Percentiles rank a stretch among this genome's conserved stretches.
phyloP scores from a whole-genome alignment of 2,888 invertebrate genomes.

The Volucella inanis region DNA sequence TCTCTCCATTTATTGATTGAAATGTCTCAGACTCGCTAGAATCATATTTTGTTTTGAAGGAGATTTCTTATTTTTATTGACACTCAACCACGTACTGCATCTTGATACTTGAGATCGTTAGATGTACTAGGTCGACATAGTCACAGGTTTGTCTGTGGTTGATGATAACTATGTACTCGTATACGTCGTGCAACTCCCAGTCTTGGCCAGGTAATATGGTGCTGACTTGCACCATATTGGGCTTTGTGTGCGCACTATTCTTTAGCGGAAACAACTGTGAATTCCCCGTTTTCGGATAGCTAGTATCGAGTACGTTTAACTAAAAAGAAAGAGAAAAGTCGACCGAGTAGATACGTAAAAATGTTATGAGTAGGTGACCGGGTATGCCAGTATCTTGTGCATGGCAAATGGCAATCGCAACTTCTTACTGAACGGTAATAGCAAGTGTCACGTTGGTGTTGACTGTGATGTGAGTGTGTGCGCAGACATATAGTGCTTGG shows the following conservation, averaged over 20 bases:
- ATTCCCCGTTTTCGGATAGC: conserved; percentile 58
- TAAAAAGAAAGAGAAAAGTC: conserved; percentile 25
- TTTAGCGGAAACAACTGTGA: conserved; percentile 63
- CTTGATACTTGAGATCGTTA: conserved; percentile 24
- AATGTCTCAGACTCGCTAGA: conserved; percentile 8
- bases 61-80: conserved; percentile 8
- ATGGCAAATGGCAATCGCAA: conserved; percentile 25
- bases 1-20: neutral
- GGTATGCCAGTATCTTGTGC: conserved; percentile 28
- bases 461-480: neutral
- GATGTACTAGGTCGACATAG: conserved; percentile 16
- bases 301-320: neutral
- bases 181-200: neutral
- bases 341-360: conserved; percentile 41
- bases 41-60: conserved; percentile 32
- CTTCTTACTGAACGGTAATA: conserved; percentile 50
- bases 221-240: conserved; percentile 55
- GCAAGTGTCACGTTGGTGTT: conserved; percentile 49
- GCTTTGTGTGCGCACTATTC: conserved; percentile 32
- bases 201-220: conserved; percentile 34
- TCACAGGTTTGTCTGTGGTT: conserved; percentile 36
- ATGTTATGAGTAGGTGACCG: conserved; percentile 70
- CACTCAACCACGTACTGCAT: neutral
- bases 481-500: conserved; percentile 32
- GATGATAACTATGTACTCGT: conserved; percentile 17